Evolutionary conservation across 2,113 vertebrate species (phyloP).

Genomic region (Melanotaenia duboulayi): DNA sequence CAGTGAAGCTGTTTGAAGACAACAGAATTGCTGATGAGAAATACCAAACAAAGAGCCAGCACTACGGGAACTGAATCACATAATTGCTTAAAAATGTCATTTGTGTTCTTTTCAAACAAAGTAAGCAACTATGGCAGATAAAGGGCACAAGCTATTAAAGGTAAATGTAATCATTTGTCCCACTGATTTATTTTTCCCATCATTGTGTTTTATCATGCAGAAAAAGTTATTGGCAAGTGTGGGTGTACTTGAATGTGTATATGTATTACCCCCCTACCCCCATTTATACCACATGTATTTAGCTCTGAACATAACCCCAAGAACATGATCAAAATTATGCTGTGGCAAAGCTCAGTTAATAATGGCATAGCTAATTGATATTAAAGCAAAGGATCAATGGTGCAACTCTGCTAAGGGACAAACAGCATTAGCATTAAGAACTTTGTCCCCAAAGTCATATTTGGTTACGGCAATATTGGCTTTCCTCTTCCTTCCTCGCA

Average conservation of each 20-base stretch:
- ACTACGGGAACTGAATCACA: slow-evolving; percentile 18
- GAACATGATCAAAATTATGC: slow-evolving; percentile 55
- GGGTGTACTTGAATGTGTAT: neutral
- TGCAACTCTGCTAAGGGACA: slow-evolving; percentile 42
- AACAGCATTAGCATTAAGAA: slow-evolving; percentile 45
- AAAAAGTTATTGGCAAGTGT: slow-evolving; percentile 45
- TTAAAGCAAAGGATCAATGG: slow-evolving; percentile 58
- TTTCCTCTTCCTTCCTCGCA: slow-evolving; percentile 64
- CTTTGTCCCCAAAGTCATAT: slow-evolving; percentile 71
- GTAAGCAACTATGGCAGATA: slow-evolving; percentile 53
- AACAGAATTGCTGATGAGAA: slow-evolving; percentile 8
- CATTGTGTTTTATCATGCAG: slow-evolving; percentile 54
- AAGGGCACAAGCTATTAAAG: slow-evolving; percentile 55
- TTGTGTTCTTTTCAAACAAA: slow-evolving; percentile 56
- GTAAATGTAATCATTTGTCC: slow-evolving; percentile 64
- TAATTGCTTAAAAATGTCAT: slow-evolving; percentile 59
- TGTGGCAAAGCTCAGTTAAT: slow-evolving; percentile 51
- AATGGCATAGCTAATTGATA: slow-evolving; percentile 66
- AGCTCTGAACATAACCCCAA: slow-evolving; percentile 25
- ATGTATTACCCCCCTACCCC: no score
- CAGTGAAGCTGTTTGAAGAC: neutral
- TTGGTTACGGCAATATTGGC: slow-evolving; percentile 73
- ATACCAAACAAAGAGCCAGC: slow-evolving; percentile 17
- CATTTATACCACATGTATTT: neutral
- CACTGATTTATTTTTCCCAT: slow-evolving; percentile 61